Evolutionary conservation across 2,797 vertebrate species (phyloP).

Genomic region (Falco columbarius): DNA sequence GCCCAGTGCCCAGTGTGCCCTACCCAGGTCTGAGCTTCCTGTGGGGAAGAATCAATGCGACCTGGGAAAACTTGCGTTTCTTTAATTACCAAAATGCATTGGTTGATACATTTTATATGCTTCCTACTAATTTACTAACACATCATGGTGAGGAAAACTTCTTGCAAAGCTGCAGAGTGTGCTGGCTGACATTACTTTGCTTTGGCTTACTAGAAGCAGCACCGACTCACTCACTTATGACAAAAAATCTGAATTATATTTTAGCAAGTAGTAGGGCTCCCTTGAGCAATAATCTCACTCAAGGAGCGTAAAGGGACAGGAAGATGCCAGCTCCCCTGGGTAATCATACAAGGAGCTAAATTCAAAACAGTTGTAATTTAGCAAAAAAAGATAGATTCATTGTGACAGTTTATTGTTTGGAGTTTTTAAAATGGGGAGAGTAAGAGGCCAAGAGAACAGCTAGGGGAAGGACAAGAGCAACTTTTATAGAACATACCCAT

Average conservation of each 20-base stretch:
- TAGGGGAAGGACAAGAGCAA: background rate
- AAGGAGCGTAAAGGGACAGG: background rate
- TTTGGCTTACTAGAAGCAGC: background rate
- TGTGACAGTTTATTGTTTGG: background rate
- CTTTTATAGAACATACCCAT: background rate
- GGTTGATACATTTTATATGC: background rate
- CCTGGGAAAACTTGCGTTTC: background rate
- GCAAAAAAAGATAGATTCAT: background rate
- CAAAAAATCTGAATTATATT: background rate
- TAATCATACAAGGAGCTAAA: background rate
- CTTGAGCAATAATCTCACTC: background rate
- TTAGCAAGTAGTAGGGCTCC: background rate
- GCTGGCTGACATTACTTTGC: background rate
- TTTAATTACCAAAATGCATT: background rate
- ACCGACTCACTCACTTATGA: accelerated
- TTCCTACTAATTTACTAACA: background rate
- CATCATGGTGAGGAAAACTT: background rate
- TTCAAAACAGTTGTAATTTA: background rate
- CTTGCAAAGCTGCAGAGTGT: background rate
- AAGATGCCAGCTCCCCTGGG: background rate
- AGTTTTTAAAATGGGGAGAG: background rate
- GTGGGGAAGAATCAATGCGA: background rate
- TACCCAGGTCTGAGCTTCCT: background rate
- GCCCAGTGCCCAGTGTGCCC: background rate
- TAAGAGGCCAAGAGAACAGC: background rate